phyloP scores from a whole-genome alignment of 2,113 vertebrate genomes.

The Erythrocercus mccallii region DNA sequence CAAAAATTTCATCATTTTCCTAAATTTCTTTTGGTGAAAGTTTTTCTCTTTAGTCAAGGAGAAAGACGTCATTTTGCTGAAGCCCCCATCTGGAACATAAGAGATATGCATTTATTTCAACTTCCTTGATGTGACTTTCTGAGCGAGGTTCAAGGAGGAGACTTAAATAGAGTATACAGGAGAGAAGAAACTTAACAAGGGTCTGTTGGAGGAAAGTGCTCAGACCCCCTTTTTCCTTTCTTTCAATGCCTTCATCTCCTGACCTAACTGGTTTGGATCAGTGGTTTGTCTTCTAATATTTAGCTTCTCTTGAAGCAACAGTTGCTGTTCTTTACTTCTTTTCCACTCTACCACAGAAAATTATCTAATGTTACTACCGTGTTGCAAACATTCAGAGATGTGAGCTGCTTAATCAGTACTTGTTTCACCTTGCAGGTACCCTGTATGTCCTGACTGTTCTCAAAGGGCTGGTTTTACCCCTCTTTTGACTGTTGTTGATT shows the following conservation, averaged over 20 bases:
- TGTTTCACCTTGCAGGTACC: not conserved
- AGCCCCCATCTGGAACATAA: not conserved
- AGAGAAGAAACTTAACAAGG: not conserved
- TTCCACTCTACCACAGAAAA: not conserved
- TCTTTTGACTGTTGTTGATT: not conserved
- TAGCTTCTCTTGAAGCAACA: not conserved
- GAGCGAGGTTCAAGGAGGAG: not conserved
- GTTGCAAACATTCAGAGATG: not conserved
- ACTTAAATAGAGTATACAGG: not conserved
- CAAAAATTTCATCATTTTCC: not conserved
- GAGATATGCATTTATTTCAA: not conserved
- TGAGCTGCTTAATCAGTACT: not conserved
- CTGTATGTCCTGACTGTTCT: not conserved
- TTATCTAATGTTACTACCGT: not conserved
- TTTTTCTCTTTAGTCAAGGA: not conserved
- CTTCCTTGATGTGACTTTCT: not conserved
- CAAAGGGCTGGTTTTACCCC: fast-evolving
- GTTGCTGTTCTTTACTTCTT: not conserved
- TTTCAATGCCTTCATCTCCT: not conserved
- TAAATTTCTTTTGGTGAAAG: not conserved
- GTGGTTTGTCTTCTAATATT: not conserved
- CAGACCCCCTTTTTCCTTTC: not conserved
- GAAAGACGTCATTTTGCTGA: not conserved
- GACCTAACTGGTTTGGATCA: not conserved
- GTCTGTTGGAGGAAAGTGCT: not conserved